Base-by-base conservation (phyloP, 2,113 vertebrate genomes). In the Lagenorhynchus albirostris region DNA sequence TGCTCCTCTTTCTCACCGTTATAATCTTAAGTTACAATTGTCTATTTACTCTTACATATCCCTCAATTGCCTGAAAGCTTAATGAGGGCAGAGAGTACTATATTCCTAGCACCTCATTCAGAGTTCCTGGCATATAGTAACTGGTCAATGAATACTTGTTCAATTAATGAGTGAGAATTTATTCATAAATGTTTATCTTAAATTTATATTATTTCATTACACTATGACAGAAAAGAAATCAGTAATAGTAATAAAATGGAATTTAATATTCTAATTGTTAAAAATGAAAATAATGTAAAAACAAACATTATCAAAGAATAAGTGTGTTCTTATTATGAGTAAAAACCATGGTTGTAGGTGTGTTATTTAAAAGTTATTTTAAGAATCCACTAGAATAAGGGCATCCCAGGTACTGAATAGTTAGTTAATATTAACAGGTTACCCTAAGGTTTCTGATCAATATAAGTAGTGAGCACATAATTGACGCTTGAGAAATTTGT, bases 301-400 rank as follows among this genome's bases (percentile, higher is more conserved):
- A 60, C 3, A 93, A 70, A 76, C 3, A 87, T 63, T 70, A 41
- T 44, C 58, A 73, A 68, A 82, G 23, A 90, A 50, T 65, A 76
- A 23, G 7, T 82, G 11, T 73, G n/a, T 65, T 53, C 80, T 67
- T 55, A n/a, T 88, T 87, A 33, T 18, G 25, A 89, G 15, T 50
- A 38, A 88, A 96, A 91, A 85, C 44, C 47, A 53, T 44, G 2
- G 17, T 65, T 41, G 70, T 77, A 21, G 1, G 12, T 82, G 1
- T 33, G 12, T 31, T 68, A 79, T 82, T 83, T 94, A 87, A 93
- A 95, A 87, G 8, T 47, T 88, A 21, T 82, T 89, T 94, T 77
- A 71, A 15, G 3, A 91, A 80, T 36, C 33, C 31, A 29, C 26
- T 89, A 83, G 21, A 87, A 95, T 70, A 70, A 76, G 7, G 77